These are phyloP conservation scores for Alethe castanea DNA, from an alignment of 2,113 vertebrate genomes.

Conservation along the genomic window DNA sequence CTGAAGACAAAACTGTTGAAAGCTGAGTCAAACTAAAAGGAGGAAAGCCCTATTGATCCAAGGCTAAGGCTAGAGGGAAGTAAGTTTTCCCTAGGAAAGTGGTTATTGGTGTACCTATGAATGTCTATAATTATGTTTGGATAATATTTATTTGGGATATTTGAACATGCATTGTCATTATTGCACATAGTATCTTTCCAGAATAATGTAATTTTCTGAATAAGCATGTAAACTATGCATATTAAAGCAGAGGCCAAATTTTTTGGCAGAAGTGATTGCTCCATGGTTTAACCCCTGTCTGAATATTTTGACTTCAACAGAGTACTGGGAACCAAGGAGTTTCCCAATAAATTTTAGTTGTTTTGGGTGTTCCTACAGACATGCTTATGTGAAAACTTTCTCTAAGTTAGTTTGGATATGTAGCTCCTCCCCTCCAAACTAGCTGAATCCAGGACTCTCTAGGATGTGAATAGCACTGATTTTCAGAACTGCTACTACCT, in stretches of 20 bases:
- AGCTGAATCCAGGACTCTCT: neutral
- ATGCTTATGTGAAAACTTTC: neutral
- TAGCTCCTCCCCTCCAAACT: rapidly evolving
- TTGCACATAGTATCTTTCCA: neutral
- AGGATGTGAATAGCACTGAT: neutral
- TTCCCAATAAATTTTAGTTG: neutral
- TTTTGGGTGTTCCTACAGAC: neutral
- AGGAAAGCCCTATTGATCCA: neutral
- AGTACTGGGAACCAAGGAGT: neutral
- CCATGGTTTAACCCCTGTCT: neutral
- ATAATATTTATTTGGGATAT: neutral
- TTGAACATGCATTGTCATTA: neutral
- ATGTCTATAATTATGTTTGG: neutral
- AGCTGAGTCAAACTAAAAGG: neutral
- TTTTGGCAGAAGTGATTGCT: neutral
- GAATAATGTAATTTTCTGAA: neutral
- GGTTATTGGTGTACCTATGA: neutral
- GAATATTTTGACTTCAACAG: neutral
- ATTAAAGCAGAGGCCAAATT: neutral
- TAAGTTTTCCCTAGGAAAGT: neutral
- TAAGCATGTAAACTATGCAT: neutral
- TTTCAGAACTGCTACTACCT: neutral
- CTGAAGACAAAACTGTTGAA: neutral
- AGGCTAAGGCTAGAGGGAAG: neutral
- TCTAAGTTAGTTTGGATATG: neutral